Conservation (phyloP, 2,888 invertebrate genomes). For the Rhodophaea formosa region DNA sequence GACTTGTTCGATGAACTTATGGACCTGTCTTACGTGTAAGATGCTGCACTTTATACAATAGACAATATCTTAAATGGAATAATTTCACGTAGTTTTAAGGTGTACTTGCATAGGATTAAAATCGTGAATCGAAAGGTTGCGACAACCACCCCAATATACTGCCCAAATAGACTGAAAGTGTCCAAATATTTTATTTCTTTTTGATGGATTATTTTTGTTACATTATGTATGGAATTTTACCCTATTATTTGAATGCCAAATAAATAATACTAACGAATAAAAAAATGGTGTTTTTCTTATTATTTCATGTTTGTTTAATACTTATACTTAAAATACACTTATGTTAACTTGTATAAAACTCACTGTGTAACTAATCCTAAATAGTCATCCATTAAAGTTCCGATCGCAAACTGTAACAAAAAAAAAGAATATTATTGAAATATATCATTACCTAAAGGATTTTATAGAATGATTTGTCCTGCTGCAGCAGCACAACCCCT, state of each 20-base stretch:
- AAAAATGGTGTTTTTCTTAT: slow-evolving; percentile 44
- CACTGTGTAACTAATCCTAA: slow-evolving; percentile 87
- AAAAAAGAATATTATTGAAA: background rate
- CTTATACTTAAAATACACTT: slow-evolving; percentile 28
- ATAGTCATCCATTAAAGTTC: slow-evolving; percentile 99
- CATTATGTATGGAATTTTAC: slow-evolving; percentile 70
- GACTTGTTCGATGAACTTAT: slow-evolving; percentile 23
- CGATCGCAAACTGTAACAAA: slow-evolving; percentile 94
- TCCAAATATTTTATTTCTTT: slow-evolving; percentile 75
- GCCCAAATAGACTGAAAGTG: slow-evolving; percentile 77
- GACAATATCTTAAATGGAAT: slow-evolving; percentile 35
- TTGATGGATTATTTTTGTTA: slow-evolving; percentile 74
- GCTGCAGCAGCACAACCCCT: too few relatives aligned
- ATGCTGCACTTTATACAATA: slow-evolving; percentile 30
- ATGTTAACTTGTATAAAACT: slow-evolving; percentile 30
- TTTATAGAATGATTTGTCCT: too few relatives aligned
- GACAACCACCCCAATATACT: slow-evolving; percentile 51
- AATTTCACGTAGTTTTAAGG: slow-evolving; percentile 40
- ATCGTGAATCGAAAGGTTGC: slow-evolving; percentile 36
- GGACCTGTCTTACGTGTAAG: slow-evolving; percentile 8
- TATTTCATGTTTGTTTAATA: slow-evolving; percentile 30
- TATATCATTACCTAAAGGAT: too few relatives aligned
- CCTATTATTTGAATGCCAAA: slow-evolving; percentile 79
- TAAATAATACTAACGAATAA: slow-evolving; percentile 59
- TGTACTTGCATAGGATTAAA: slow-evolving; percentile 40